phyloP scores from a whole-genome alignment of 2,797 vertebrate genomes.

The Anisognathus igniventris region DNA sequence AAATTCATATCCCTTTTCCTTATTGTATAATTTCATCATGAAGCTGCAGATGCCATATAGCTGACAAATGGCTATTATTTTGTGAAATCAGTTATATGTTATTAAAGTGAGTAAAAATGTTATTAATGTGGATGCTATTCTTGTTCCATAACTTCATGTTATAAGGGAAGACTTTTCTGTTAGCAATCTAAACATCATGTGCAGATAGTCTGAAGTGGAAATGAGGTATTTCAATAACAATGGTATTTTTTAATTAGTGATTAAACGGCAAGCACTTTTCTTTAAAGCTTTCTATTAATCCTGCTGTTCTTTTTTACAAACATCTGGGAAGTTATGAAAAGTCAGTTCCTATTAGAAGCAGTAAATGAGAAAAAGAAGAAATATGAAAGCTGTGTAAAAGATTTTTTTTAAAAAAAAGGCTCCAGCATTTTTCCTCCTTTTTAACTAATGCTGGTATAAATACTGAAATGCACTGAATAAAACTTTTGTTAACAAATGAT shows the following conservation, averaged over 20 bases:
- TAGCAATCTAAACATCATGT: not conserved
- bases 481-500: not conserved
- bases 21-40: not conserved
- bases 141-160: not conserved
- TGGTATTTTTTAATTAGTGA: not conserved
- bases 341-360: not conserved
- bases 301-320: not conserved
- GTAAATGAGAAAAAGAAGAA: not conserved
- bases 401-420: not conserved
- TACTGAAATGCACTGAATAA: not conserved
- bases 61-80: not conserved
- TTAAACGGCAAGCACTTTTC: not conserved
- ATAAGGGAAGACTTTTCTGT: not conserved
- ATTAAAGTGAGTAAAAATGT: not conserved
- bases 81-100: not conserved
- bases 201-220: not conserved
- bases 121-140: not conserved
- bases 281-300: not conserved
- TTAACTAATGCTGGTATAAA: slow-evolving; percentile 7
- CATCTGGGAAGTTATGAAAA: not conserved
- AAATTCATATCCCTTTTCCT: not conserved
- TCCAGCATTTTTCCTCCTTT: not conserved
- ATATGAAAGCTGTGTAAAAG: not conserved
- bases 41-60: not conserved
- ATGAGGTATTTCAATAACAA: not conserved